Evolutionary conservation across 2,888 invertebrate species (phyloP), one percentile per base, ranked within the genome.

Genomic region (Microctonus hyperodae): DNA sequence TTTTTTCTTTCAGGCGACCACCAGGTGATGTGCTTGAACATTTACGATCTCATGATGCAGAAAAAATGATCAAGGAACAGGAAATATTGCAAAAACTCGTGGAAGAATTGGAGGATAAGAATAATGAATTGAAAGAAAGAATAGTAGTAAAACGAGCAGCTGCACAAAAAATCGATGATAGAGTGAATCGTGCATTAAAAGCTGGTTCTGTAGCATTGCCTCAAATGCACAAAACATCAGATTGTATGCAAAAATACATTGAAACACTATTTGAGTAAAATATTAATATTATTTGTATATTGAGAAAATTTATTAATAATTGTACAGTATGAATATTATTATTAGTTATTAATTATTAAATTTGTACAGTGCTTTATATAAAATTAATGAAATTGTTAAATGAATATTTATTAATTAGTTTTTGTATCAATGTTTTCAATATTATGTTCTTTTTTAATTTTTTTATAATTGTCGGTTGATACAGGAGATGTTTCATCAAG

Each of bases 1-100:
- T 31, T 53, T 64, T 13, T 69, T 44, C 33, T 40, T 28, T 13
- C 64, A 82, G 82, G 82, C 75, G 82, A 66, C 82, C 82, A 28
- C 81, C 82, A 1, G 81, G 81, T 13, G 64, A 81, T 58, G 78
- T 81, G 9, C 53, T 65, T 22, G 56, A 73, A 7, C 81, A 82
- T 67, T 33, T 81, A 35, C 69, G 78, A 53, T 78, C 79, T 7
- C 48, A 76, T 25, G 81, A 81, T 58, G 77, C 73, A 1, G 66
- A 73, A 20, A 73, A 58, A 62, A 78, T 81, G 3, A 65, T 69
- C n/a, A 69, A 74, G 25, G 75, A 77, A 64, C 76, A 62, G 22
- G 71, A 75, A 7, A 50, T 64, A 10, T 68, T 82, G 20, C 70
- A 76, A 64, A 59, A 68, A 48, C 69, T 70, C 44, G 72, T 80